These are phyloP conservation scores for Calameuta idolon DNA, from an alignment of 2,888 invertebrate genomes.

Conservation along the genomic window DNA sequence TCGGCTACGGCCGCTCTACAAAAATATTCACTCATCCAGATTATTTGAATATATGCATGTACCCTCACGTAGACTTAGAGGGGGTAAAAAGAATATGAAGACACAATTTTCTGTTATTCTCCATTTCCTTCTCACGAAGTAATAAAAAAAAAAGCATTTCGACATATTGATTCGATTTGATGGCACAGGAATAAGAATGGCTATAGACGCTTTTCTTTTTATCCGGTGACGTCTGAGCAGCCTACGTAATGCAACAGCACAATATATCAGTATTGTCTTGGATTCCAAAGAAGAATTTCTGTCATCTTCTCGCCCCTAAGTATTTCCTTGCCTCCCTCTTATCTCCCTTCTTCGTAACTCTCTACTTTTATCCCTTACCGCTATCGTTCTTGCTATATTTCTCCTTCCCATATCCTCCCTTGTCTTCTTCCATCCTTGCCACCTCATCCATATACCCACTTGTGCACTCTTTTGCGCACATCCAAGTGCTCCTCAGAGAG, in stretches of 20 bases:
- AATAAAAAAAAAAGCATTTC: constrained; percentile 1
- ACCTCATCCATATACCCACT: background rate
- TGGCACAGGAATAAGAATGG: background rate
- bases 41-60: background rate
- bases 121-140: background rate
- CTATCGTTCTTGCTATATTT: background rate
- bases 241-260: constrained; percentile 24
- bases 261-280: constrained; percentile 37
- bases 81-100: background rate
- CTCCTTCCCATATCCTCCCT: background rate
- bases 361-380: background rate
- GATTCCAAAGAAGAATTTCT: constrained; percentile 3
- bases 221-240: constrained; percentile 24
- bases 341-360: background rate
- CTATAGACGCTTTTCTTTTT: constrained; percentile 22
- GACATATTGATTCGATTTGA: constrained; percentile 1
- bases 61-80: background rate
- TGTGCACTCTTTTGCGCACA: background rate
- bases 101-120: background rate
- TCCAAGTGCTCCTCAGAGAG: constrained; percentile 10
- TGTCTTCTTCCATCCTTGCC: background rate
- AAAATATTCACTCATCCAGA: too few relatives aligned
- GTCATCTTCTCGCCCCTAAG: background rate
- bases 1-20: background rate
- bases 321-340: background rate